phyloP scores from a whole-genome alignment of 2,113 vertebrate species.

The Notechis scutatus region DNA sequence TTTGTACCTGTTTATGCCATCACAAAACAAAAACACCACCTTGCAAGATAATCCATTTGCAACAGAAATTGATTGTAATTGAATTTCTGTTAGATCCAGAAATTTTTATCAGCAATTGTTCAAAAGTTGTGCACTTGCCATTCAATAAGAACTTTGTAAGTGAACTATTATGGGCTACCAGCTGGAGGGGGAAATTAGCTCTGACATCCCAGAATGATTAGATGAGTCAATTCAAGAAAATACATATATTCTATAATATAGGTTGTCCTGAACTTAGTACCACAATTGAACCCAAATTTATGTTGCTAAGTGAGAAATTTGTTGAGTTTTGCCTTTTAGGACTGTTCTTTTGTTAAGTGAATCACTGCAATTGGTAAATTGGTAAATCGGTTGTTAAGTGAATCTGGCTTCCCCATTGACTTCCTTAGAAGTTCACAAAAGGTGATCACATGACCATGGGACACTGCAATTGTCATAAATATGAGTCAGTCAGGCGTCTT shows the following conservation, averaged over 20 bases:
- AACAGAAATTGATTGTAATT: not conserved
- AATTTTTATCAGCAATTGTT: not conserved
- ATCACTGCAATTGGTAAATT: too few relatives aligned
- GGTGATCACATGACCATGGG: too few relatives aligned
- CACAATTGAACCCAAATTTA: too few relatives aligned
- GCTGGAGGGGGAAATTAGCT: not conserved
- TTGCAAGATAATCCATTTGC: not conserved
- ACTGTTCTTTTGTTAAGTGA: too few relatives aligned
- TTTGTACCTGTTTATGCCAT: not conserved
- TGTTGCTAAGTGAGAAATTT: too few relatives aligned
- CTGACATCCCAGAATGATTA: not conserved
- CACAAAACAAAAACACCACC: not conserved
- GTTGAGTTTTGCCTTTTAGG: too few relatives aligned
- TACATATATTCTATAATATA: not conserved
- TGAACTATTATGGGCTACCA: not conserved
- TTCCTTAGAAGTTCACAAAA: too few relatives aligned
- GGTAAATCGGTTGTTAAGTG: too few relatives aligned
- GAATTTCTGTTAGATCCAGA: not conserved
- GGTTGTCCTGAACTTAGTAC: too few relatives aligned
- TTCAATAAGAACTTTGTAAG: not conserved
- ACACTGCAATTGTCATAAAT: too few relatives aligned
- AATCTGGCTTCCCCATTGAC: too few relatives aligned
- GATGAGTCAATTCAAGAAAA: not conserved
- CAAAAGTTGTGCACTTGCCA: not conserved
- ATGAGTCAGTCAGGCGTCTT: too few relatives aligned